These are phyloP conservation scores for Ictalurus punctatus DNA, from an alignment of 2,113 vertebrate genomes.

Conservation along the genomic window DNA sequence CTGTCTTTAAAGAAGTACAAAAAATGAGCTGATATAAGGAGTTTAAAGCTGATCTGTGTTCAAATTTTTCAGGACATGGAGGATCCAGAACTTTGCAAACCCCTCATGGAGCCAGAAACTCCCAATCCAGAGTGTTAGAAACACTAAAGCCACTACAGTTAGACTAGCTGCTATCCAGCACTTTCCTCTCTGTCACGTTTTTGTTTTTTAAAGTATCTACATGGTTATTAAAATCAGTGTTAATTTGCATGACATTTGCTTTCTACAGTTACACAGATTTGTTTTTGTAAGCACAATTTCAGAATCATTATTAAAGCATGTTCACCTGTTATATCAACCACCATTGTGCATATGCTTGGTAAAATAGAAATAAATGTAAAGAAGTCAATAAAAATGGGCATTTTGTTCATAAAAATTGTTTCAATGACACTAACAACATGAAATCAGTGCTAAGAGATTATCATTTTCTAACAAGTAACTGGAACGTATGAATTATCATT, in stretches of 20 bases:
- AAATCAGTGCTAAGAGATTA: background rate
- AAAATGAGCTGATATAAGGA: background rate
- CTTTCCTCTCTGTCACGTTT: background rate
- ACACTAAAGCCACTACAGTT: background rate
- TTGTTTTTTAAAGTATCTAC: background rate
- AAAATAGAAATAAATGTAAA: background rate
- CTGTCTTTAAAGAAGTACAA: background rate
- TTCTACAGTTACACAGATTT: background rate
- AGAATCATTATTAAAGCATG: background rate
- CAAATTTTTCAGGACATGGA: conserved; percentile 40
- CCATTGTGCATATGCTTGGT: background rate
- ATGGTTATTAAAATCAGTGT: background rate
- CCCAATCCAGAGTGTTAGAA: conserved; percentile 12
- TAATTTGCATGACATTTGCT: background rate
- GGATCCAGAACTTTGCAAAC: conserved; percentile 55
- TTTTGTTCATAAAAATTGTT: background rate
- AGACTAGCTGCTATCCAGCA: background rate
- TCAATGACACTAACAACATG: background rate
- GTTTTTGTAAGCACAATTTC: background rate
- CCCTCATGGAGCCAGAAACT: conserved; percentile 59
- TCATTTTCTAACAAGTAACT: background rate
- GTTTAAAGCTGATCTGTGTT: background rate
- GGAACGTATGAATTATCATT: background rate
- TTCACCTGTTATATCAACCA: background rate
- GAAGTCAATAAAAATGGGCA: background rate